phyloP scores from a whole-genome alignment of 1,140 invertebrate species.

The Mya arenaria region DNA sequence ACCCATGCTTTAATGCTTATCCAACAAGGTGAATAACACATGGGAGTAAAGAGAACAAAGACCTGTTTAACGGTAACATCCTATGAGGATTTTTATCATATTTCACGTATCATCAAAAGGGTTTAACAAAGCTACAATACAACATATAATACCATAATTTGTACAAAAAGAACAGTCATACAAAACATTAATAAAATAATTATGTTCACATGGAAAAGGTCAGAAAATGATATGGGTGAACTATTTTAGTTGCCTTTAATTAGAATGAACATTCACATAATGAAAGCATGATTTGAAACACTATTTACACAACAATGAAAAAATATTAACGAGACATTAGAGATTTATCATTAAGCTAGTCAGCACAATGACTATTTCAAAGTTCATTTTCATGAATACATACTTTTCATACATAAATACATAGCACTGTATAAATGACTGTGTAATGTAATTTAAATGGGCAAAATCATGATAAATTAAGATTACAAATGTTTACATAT shows the following conservation, averaged over 20 bases:
- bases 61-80: no score
- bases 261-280: neutral
- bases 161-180: constrained; percentile 48
- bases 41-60: no score
- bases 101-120: constrained; percentile 16
- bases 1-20: no score
- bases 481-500: neutral
- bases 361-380: neutral
- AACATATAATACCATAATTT: constrained; percentile 39
- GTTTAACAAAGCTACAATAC: constrained; percentile 58
- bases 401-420: neutral
- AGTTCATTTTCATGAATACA: neutral
- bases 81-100: constrained; percentile 35
- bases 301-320: neutral
- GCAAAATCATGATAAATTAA: neutral
- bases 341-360: constrained; percentile 1
- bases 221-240: constrained; percentile 10
- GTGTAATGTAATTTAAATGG: neutral
- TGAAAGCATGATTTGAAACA: constrained; percentile 9
- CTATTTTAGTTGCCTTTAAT: constrained; percentile 29
- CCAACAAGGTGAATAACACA: no score
- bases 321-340: neutral
- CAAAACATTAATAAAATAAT: constrained; percentile 55
- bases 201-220: constrained; percentile 35
- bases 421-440: neutral